Evolutionary conservation across 2,888 invertebrate genomes (phyloP), one percentile per base, ranked within the genome.

Genomic region (Quadroppia sp.): DNA sequence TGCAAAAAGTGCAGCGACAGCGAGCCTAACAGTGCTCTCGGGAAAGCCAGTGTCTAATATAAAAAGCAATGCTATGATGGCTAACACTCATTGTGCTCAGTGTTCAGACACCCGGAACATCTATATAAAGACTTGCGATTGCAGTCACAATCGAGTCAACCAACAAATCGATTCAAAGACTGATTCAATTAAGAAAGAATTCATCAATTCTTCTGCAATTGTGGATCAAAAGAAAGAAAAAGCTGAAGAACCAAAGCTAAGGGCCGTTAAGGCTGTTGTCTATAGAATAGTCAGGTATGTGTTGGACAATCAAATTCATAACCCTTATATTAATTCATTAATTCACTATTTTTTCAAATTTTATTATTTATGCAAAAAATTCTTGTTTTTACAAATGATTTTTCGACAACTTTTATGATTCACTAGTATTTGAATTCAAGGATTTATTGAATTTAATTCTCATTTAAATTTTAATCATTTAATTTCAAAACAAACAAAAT

Each of bases 261-360:
- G 23, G 20, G 71, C 71, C 71, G 71, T 71, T 53, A 71, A 71
- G 71, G 71, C 71, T 71, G 48, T 71, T 71, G 30, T 71, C 2
- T 56, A 71, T 71, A 48, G 48, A 28, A 53, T 71, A 23, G 71
- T 71, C 50, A 71, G 56, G 71, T 71, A 71, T 71, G 71, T 53
- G 53, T 30, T 7, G 15, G 15, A 48, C 48, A 23, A 53, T 50
- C 23, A 20, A 23, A 11, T 11, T 36, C 11, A 36, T 36, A 25
- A 17, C 13, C 53, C 53, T 53, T 53, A 25, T 25, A n/a, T n/a
- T n/a, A n/a, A n/a, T n/a, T n/a, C n/a, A n/a, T n/a, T 53, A 13
- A 25, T 48, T 48, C 11, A 32, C 32, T 32, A 30, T 9, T 32
- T 32, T 61, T 32, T 9, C 20, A 3, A 1, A 28, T 28, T 32